Evolutionary conservation across 2,113 vertebrate genomes (phyloP).

Genomic region (Pristiophorus japonicus): DNA sequence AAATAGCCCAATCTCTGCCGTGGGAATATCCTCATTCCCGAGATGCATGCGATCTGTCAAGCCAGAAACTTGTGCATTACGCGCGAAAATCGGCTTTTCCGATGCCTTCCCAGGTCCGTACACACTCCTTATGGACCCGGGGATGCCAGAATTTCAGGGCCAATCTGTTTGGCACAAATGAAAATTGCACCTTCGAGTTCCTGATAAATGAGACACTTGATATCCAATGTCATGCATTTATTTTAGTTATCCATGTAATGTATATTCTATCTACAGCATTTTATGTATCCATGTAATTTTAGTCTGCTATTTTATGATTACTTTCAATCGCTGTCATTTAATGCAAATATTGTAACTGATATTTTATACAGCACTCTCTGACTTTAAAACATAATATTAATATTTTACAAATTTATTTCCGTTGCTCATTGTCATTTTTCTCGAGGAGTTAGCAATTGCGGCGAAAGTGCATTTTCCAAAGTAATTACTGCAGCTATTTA

Average conservation of each 20-base stretch:
- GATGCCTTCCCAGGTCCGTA: too few relatives aligned
- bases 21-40: too few relatives aligned
- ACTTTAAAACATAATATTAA: not conserved
- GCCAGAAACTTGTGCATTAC: too few relatives aligned
- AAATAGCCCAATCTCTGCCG: too few relatives aligned
- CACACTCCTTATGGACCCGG: too few relatives aligned
- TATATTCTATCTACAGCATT: not conserved
- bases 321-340: not conserved
- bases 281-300: not conserved
- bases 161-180: not conserved
- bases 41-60: too few relatives aligned
- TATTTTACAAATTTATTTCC: constrained; percentile 19
- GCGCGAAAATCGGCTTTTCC: too few relatives aligned
- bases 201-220: not conserved
- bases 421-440: not conserved
- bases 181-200: not conserved
- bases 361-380: not conserved
- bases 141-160: too few relatives aligned
- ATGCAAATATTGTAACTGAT: not conserved
- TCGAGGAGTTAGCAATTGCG: not conserved
- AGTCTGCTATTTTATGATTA: too few relatives aligned
- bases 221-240: not conserved
- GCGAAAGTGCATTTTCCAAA: not conserved
- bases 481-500: not conserved
- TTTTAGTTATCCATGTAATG: not conserved